Evolutionary conservation across 2,113 vertebrate genomes (phyloP).

Genomic region (Osmerus mordax): DNA sequence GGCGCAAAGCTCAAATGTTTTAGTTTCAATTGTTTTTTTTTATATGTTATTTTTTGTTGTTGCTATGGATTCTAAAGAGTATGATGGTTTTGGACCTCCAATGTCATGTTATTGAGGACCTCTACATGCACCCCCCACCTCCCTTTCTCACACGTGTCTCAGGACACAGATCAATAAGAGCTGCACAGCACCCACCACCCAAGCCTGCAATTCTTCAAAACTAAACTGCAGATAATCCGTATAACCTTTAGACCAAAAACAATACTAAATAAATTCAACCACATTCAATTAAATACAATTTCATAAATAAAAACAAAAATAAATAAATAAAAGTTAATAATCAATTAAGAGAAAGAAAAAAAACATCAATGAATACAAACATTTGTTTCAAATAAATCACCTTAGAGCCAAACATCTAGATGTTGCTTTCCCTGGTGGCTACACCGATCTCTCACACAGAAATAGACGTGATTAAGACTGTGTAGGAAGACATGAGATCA

Average conservation of each 20-base stretch:
- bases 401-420: not conserved
- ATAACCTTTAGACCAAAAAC: slow-evolving; percentile 10
- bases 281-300: slow-evolving; percentile 26
- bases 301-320: slow-evolving; percentile 59
- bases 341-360: slow-evolving; percentile 51
- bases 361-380: slow-evolving; percentile 51
- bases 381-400: slow-evolving; percentile 1
- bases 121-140: slow-evolving; percentile 24
- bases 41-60: slow-evolving; percentile 7
- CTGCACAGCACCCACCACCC: too few species aligned
- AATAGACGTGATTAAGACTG: not conserved
- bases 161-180: too few species aligned
- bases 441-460: too few species aligned
- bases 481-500: not conserved
- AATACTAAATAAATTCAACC: slow-evolving; percentile 29
- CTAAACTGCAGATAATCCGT: slow-evolving; percentile 22
- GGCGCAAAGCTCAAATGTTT: slow-evolving; percentile 53
- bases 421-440: too few species aligned
- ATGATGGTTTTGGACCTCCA: slow-evolving; percentile 17
- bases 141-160: too few species aligned
- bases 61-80: slow-evolving; percentile 43
- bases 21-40: too few species aligned
- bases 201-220: too few species aligned
- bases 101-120: slow-evolving; percentile 15
- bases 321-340: slow-evolving; percentile 66